Percentiles rank a stretch among this genome's conserved stretches.
Conservation (phyloP, 2,797 vertebrate genomes). For the Smutsia gigantea region DNA sequence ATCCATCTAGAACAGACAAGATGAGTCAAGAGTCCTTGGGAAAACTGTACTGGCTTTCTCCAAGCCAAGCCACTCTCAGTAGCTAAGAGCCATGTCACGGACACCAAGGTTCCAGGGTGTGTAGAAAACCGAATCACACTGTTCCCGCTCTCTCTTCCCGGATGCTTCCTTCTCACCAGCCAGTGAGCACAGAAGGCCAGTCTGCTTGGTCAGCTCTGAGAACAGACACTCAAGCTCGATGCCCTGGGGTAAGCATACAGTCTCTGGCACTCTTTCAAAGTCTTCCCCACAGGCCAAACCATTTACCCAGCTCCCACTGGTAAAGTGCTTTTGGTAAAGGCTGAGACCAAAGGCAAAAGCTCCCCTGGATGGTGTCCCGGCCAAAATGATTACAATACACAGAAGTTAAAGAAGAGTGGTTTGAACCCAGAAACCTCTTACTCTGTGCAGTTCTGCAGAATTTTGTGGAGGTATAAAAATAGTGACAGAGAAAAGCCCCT, state of each 20-base stretch:
- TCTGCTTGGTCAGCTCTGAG: neutral
- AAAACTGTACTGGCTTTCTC: neutral
- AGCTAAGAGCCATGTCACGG: neutral
- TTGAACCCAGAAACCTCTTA: neutral
- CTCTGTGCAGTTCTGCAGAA: neutral
- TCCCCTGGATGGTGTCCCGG: conserved; percentile 17
- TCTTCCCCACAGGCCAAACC: conserved; percentile 50
- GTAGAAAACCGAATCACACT: neutral
- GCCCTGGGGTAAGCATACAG: neutral
- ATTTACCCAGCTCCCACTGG: conserved; percentile 1
- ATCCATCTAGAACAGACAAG: neutral
- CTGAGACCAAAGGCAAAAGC: conserved; percentile 31
- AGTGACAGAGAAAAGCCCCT: neutral
- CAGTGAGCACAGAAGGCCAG: neutral
- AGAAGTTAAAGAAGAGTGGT: conserved; percentile 19
- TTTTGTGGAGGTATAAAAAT: conserved; percentile 48
- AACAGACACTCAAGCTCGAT: neutral
- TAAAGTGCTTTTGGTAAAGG: conserved; percentile 45
- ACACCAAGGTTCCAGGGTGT: neutral
- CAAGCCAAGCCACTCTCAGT: neutral
- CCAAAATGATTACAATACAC: conserved; percentile 23
- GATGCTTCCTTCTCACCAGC: neutral
- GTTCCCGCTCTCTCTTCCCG: neutral
- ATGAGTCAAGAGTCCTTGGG: neutral
- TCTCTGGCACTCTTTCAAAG: conserved; percentile 18